Evolutionary conservation across 2,888 invertebrate genomes (phyloP).

Genomic region (Xylota segnis): DNA sequence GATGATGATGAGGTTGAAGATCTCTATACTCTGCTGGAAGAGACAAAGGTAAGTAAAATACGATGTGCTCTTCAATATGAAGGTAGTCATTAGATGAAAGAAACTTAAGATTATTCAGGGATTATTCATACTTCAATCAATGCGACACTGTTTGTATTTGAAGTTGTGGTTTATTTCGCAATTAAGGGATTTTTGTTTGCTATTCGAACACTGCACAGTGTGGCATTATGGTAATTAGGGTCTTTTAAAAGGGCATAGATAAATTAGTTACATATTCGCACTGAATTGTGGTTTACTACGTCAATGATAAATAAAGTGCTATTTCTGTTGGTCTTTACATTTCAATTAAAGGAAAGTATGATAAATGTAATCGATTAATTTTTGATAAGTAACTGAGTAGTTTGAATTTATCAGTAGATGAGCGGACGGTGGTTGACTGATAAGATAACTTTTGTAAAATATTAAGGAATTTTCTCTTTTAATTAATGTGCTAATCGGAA

Average conservation of each 20-base stretch:
- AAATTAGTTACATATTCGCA: not conserved
- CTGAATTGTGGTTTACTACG: not conserved
- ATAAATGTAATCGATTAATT: not conserved
- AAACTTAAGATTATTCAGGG: conserved; percentile 18
- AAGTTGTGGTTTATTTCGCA: not conserved
- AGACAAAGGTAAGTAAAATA: conserved; percentile 81
- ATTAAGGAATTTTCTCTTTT: not conserved
- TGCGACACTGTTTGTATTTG: not conserved
- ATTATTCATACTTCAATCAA: not conserved
- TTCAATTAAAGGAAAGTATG: conserved; percentile 11
- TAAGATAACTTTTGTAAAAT: conserved; percentile 6
- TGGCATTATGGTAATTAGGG: no score
- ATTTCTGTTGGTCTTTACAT: conserved; percentile 12
- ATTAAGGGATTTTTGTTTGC: not conserved
- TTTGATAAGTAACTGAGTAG: not conserved
- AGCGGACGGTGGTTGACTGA: not conserved
- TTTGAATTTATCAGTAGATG: not conserved
- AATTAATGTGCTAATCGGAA: not conserved
- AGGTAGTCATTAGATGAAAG: conserved; percentile 20
- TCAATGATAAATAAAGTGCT: not conserved
- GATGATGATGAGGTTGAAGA: conserved; percentile 99
- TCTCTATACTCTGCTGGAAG: conserved; percentile 91
- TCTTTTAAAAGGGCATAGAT: not conserved
- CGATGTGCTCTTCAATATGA: not conserved
- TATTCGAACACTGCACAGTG: not conserved